These are phyloP conservation scores for Anastrepha obliqua DNA, from an alignment of 1,140 invertebrate species.

Conservation along the genomic window DNA sequence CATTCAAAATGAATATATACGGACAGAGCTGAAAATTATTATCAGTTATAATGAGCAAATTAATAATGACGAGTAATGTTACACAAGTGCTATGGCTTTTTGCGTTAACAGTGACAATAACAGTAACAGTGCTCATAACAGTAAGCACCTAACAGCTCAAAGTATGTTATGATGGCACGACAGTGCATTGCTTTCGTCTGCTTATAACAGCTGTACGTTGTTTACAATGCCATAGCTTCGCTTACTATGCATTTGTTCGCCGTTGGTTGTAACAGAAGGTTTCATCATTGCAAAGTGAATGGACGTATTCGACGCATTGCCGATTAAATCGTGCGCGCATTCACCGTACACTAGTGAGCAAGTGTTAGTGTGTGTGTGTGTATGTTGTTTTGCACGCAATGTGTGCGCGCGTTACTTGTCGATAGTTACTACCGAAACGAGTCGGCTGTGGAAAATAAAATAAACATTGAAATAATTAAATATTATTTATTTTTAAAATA, in stretches of 20 bases:
- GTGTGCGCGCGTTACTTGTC: background rate
- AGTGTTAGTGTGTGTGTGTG: background rate
- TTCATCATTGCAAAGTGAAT: background rate
- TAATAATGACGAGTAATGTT: background rate
- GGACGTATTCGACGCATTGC: background rate
- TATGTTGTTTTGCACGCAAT: background rate
- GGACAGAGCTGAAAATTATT: background rate
- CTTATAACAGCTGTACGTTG: background rate
- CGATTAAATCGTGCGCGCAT: conserved; percentile 4
- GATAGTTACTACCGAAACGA: background rate
- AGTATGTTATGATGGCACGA: background rate
- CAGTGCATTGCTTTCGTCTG: background rate
- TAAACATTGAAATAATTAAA: background rate
- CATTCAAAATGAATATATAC: background rate
- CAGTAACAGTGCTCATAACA: background rate
- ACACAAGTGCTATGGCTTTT: background rate
- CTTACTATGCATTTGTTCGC: background rate
- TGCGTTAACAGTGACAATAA: background rate
- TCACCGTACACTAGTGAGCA: background rate
- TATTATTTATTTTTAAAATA: background rate
- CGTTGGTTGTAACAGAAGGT: background rate
- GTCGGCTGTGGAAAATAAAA: background rate
- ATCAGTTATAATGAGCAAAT: background rate
- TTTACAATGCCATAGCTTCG: background rate
- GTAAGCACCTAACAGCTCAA: background rate